phyloP scores from a whole-genome alignment of 2,888 invertebrate genomes.

The Zeuzera pyrina region DNA sequence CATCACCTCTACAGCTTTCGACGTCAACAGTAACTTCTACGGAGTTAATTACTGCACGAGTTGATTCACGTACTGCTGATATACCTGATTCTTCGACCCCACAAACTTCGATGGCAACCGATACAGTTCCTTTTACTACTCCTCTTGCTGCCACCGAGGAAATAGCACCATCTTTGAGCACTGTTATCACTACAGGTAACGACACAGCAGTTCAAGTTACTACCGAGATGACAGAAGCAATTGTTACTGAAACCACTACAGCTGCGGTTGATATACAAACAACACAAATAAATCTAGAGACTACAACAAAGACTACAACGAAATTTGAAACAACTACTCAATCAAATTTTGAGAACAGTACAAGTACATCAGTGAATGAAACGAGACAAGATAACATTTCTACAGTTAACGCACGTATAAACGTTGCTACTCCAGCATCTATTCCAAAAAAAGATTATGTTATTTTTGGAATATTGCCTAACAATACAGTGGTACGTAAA shows the following conservation, averaged over 20 bases:
- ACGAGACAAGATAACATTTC: conserved; percentile 28
- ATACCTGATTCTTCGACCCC: too few relatives aligned
- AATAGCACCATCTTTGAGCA: conserved; percentile 9
- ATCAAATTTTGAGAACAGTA: conserved; percentile 23
- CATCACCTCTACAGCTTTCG: too few relatives aligned
- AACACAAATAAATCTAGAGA: conserved; percentile 12
- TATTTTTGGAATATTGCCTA: conserved; percentile 83
- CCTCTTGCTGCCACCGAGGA: too few relatives aligned
- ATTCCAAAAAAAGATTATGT: conserved; percentile 78
- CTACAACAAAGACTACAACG: conserved; percentile 24
- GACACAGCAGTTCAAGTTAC: conserved; percentile 13
- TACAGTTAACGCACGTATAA: conserved; percentile 29
- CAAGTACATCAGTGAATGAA: conserved; percentile 22
- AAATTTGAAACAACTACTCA: conserved; percentile 30
- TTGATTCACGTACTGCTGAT: too few relatives aligned
- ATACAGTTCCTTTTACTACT: too few relatives aligned
- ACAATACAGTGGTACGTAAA: conserved; percentile 85
- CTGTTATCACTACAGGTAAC: conserved; percentile 12
- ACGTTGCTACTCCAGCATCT: conserved; percentile 27
- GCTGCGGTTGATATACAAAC: conserved; percentile 16
- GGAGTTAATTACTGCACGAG: too few relatives aligned
- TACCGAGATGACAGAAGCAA: conserved; percentile 17
- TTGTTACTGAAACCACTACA: conserved; percentile 24
- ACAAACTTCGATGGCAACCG: too few relatives aligned
- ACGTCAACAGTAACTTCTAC: too few relatives aligned